A percentile compares a stretch with the other conserved stretches of the same genome.
These are phyloP conservation scores for Axea sp. DNA, from an alignment of 2,888 invertebrate species.

Conservation along the genomic window DNA sequence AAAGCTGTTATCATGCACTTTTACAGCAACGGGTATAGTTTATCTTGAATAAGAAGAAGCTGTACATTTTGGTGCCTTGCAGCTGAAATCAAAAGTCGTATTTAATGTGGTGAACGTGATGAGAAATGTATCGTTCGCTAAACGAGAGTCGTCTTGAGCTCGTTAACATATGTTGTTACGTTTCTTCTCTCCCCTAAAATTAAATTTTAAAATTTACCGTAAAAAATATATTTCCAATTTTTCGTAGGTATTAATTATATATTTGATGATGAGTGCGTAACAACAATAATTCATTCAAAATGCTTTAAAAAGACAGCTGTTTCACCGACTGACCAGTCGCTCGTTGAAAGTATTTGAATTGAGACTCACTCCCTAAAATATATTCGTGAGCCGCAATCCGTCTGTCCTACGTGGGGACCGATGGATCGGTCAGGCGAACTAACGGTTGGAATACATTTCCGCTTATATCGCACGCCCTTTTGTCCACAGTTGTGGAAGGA, in stretches of 20 bases:
- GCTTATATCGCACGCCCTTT: conserved; percentile 63
- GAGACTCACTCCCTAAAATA: conserved; percentile 68
- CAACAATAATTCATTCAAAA: conserved; percentile 64
- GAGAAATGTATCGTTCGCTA: conserved; percentile 1
- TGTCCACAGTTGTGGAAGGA: conserved; percentile 48
- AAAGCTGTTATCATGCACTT: conserved; percentile 31
- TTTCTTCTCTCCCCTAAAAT: conserved; percentile 29
- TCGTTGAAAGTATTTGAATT: conserved; percentile 64
- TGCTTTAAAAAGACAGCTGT: conserved; percentile 72
- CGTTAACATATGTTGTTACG: conserved; percentile 30
- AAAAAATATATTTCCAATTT: conserved; percentile 20
- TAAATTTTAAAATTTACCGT: conserved; percentile 9
- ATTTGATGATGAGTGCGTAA: conserved; percentile 49
- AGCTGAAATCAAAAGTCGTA: conserved; percentile 67
- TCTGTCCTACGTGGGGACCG: conserved; percentile 61
- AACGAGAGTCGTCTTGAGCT: conserved; percentile 13
- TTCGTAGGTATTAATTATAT: conserved; percentile 30
- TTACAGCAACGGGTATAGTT: conserved; percentile 21
- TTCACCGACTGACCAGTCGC: conserved; percentile 70
- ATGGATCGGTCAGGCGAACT: conserved; percentile 62
- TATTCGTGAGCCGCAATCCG: conserved; percentile 65
- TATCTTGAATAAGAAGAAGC: conserved; percentile 62
- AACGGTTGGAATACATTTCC: conserved; percentile 65
- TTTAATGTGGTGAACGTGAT: conserved; percentile 15
- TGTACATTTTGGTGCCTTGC: conserved; percentile 78